Percentiles rank a stretch among this genome's conserved stretches.
phyloP scores from a whole-genome alignment of 2,888 invertebrate species.

The Venusia cambrica region DNA sequence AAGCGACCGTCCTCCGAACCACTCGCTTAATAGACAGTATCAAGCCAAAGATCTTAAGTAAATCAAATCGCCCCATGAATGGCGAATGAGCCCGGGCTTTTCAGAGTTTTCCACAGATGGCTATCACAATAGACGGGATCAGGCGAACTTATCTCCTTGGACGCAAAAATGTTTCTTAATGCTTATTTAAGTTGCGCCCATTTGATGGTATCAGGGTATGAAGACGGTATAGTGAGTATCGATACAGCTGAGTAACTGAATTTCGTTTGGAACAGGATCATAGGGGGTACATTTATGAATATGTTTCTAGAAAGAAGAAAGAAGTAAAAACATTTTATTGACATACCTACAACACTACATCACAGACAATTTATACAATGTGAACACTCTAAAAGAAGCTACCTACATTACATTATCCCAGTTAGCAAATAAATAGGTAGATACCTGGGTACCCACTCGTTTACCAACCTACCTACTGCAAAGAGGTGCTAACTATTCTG shows the following conservation, averaged over 20 bases:
- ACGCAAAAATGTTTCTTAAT: constrained; percentile 76
- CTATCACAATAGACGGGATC: constrained; percentile 78
- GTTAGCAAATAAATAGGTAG: too few relatives aligned
- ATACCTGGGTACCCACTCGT: too few relatives aligned
- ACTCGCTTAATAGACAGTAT: constrained; percentile 76
- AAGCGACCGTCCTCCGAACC: constrained; percentile 55
- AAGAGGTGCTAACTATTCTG: too few relatives aligned
- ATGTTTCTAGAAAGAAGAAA: too few relatives aligned
- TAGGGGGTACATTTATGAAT: too few relatives aligned
- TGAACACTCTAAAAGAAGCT: too few relatives aligned
- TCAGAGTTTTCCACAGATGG: constrained; percentile 72
- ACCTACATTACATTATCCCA: too few relatives aligned
- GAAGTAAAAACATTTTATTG: too few relatives aligned
- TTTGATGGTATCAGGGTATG: constrained; percentile 59
- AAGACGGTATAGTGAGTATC: constrained; percentile 6
- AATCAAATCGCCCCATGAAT: constrained; percentile 81
- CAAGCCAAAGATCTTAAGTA: constrained; percentile 76
- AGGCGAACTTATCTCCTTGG: constrained; percentile 69
- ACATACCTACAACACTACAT: too few relatives aligned
- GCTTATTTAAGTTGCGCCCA: constrained; percentile 71
- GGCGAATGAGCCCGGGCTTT: constrained; percentile 73
- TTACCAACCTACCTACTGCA: too few relatives aligned
- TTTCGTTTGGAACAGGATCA: too few relatives aligned
- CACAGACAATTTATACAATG: too few relatives aligned
- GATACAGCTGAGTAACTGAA: neutral